These are phyloP conservation scores for Euplagia quadripunctaria DNA, from an alignment of 2,888 invertebrate species.

Conservation along the genomic window DNA sequence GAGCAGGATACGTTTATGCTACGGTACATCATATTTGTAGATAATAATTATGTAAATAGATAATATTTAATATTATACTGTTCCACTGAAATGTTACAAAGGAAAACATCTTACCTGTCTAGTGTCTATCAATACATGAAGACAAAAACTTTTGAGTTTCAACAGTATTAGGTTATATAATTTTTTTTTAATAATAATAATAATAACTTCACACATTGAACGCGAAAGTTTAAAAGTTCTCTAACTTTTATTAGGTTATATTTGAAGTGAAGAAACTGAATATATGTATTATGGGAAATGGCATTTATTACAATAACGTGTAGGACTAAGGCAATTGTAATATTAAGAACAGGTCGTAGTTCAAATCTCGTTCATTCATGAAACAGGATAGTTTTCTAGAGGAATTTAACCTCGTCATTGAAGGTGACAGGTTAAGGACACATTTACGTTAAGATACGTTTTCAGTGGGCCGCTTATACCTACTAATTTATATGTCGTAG, in stretches of 20 bases:
- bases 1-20: too few relatives aligned
- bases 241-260: too few relatives aligned
- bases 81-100: too few relatives aligned
- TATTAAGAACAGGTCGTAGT: conserved; percentile 1
- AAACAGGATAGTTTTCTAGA: not conserved
- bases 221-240: too few relatives aligned
- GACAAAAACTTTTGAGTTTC: not conserved
- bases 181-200: too few relatives aligned
- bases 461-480: not conserved
- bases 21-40: too few relatives aligned
- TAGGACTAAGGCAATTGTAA: not conserved
- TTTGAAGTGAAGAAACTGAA: too few relatives aligned
- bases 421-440: conserved; percentile 5
- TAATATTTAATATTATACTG: too few relatives aligned
- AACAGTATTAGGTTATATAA: too few relatives aligned
- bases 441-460: not conserved
- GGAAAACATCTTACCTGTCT: not conserved
- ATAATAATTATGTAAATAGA: too few relatives aligned
- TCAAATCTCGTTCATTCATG: conserved; percentile 2
- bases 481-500: not conserved
- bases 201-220: too few relatives aligned
- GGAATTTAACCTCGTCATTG: not conserved
- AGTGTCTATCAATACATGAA: not conserved
- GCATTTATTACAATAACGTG: not conserved
- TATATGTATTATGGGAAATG: not conserved